A percentile compares a stretch with the other conserved stretches of the same genome.
These are phyloP conservation scores for Rhogogaster chlorosoma DNA, from an alignment of 2,888 invertebrate species.

Conservation along the genomic window DNA sequence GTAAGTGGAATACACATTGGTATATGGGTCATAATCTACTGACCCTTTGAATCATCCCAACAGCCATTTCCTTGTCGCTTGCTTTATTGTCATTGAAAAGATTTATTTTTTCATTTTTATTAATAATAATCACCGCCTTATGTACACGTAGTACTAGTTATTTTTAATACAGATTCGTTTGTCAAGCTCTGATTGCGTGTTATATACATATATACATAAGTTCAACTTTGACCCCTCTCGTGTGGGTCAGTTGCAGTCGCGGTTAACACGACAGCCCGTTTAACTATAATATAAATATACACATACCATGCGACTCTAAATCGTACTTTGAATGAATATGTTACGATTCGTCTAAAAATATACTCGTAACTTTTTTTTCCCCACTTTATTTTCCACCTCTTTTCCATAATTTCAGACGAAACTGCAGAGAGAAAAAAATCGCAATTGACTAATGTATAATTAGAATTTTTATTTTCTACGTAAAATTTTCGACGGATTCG, in stretches of 20 bases:
- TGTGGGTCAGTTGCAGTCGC: background rate
- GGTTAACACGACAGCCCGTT: background rate
- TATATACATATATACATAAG: background rate
- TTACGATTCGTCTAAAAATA: background rate
- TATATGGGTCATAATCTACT: conserved; percentile 15
- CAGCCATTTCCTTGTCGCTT: conserved; percentile 5
- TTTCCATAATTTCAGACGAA: background rate
- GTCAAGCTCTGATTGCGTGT: background rate
- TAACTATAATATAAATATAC: background rate
- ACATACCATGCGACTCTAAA: background rate
- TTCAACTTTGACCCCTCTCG: background rate
- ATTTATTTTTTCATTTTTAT: conserved; percentile 6
- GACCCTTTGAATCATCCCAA: conserved; percentile 9
- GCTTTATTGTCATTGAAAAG: conserved; percentile 8
- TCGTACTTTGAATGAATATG: background rate
- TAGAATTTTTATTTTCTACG: background rate
- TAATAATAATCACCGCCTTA: background rate
- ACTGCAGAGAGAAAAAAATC: too few relatives aligned
- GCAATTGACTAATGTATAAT: background rate
- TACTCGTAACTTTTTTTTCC: background rate
- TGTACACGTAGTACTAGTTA: background rate
- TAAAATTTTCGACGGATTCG: background rate
- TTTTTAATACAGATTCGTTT: conserved; percentile 11
- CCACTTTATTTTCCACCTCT: too few relatives aligned
- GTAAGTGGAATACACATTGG: too few relatives aligned